Percentiles rank a stretch among this genome's conserved stretches.
phyloP scores from a whole-genome alignment of 37 sponge, comb jelly and placozoan genomes.

The Beroe ovata region DNA sequence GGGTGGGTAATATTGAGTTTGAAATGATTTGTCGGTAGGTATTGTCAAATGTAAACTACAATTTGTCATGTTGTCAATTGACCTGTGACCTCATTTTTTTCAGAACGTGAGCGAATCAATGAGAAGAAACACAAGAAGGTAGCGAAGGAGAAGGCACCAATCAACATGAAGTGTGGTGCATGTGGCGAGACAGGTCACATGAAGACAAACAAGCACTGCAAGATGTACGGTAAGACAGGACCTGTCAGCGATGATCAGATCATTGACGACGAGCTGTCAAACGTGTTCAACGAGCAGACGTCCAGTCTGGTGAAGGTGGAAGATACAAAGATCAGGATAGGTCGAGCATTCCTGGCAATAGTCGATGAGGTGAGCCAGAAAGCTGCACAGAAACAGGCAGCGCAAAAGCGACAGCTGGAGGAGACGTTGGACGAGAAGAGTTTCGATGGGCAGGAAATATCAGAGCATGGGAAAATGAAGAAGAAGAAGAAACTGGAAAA shows the following conservation, averaged over 20 bases:
- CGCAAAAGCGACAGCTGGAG: slow-evolving; percentile 64
- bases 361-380: slow-evolving; percentile 46
- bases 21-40: too few species aligned
- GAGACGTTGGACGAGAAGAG: slow-evolving; percentile 67
- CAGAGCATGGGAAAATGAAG: not conserved
- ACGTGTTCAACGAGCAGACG: slow-evolving; percentile 62
- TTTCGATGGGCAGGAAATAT: slow-evolving; percentile 63
- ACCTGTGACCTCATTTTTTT: too few species aligned
- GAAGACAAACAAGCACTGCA: slow-evolving; percentile 99
- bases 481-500: slow-evolving; percentile 67
- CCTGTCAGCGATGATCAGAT: slow-evolving; percentile 69
- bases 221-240: slow-evolving; percentile 80
- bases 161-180: slow-evolving; percentile 92
- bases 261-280: slow-evolving; percentile 66
- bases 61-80: too few species aligned
- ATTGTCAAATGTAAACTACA: too few species aligned
- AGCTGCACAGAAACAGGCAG: slow-evolving; percentile 40
- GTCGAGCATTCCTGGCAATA: slow-evolving; percentile 68
- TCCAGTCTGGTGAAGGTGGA: slow-evolving; percentile 86
- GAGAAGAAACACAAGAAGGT: slow-evolving; percentile 76
- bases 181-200: slow-evolving; percentile 97
- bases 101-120: slow-evolving; percentile 71
- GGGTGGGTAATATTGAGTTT: too few species aligned
- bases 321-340: slow-evolving; percentile 86
- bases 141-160: slow-evolving; percentile 78